A percentile compares a stretch with the other conserved stretches of the same genome.
Conservation (phyloP, 2,888 invertebrate genomes). For the Charanyca ferruginea region DNA sequence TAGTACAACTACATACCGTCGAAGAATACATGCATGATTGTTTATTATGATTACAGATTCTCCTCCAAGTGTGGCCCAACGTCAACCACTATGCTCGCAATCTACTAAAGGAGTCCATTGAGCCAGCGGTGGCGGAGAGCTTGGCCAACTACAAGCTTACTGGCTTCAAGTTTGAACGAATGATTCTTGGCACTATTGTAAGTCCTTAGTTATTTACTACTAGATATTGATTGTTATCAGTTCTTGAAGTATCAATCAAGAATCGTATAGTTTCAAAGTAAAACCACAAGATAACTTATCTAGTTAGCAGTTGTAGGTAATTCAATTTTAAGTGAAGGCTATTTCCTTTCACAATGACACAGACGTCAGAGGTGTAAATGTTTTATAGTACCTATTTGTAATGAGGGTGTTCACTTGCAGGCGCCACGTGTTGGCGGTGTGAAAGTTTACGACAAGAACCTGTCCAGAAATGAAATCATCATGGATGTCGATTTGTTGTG, state of each 20-base stretch:
- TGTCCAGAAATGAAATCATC: slow-evolving; percentile 98
- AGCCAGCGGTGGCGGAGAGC: slow-evolving; percentile 95
- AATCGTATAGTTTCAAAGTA: slow-evolving; percentile 5
- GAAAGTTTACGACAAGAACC: slow-evolving; percentile 98
- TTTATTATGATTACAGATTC: slow-evolving; percentile 89
- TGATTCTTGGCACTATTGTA: slow-evolving; percentile 98
- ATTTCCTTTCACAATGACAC: slow-evolving; percentile 33
- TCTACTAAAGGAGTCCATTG: slow-evolving; percentile 96
- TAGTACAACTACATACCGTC: too few species aligned
- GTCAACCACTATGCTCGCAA: slow-evolving; percentile 97
- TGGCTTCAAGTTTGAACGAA: slow-evolving; percentile 98
- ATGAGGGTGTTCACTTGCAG: slow-evolving; percentile 86
- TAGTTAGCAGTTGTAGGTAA: not conserved
- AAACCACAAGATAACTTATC: slow-evolving; percentile 18
- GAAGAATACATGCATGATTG: not conserved
- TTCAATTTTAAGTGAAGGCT: slow-evolving; percentile 25
- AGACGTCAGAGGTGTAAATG: slow-evolving; percentile 37
- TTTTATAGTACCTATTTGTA: slow-evolving; percentile 30
- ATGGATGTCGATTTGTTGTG: slow-evolving; percentile 99
- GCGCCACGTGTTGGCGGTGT: slow-evolving; percentile 98
- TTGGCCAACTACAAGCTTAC: slow-evolving; percentile 96
- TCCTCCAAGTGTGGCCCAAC: slow-evolving; percentile 98
- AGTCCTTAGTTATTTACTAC: slow-evolving; percentile 75
- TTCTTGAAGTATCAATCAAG: slow-evolving; percentile 20
- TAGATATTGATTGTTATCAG: slow-evolving; percentile 1